These are phyloP conservation scores for Calephelis nemesis DNA, from an alignment of 1,140 invertebrate genomes.

Conservation along the genomic window DNA sequence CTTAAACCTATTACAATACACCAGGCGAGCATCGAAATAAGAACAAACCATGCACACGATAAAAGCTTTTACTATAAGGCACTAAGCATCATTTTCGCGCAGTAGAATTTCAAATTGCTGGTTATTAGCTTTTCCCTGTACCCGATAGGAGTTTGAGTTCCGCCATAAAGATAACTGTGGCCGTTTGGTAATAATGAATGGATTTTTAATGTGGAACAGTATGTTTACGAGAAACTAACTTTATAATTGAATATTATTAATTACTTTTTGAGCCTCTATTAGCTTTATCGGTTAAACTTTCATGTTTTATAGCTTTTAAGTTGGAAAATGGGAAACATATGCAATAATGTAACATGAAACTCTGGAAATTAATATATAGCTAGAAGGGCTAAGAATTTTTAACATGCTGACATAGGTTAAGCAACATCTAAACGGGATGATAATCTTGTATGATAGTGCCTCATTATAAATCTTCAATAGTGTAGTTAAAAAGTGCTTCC, in stretches of 20 bases:
- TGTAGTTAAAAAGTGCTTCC: no score
- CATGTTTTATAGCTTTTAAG: no score
- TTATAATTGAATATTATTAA: slow-evolving; percentile 9
- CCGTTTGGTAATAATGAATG: slow-evolving; percentile 10
- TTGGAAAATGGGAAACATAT: no score
- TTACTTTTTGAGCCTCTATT: slow-evolving; percentile 1
- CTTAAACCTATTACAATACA: slow-evolving; percentile 7
- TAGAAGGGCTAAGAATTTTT: no score
- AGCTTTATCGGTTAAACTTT: background rate
- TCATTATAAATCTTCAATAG: no score
- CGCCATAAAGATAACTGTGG: slow-evolving; percentile 11
- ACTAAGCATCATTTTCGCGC: background rate
- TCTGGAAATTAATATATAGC: no score
- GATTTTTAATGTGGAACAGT: slow-evolving; percentile 15
- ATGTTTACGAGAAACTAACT: slow-evolving; percentile 7
- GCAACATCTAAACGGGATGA: no score
- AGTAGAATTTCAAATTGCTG: slow-evolving; percentile 1
- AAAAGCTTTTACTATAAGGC: background rate
- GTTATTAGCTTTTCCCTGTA: slow-evolving; percentile 7
- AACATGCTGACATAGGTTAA: no score
- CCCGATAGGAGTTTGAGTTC: slow-evolving; percentile 7
- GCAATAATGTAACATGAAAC: no score
- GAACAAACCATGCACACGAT: background rate
- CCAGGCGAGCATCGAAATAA: background rate
- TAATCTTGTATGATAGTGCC: no score